phyloP scores from a whole-genome alignment of 2,113 vertebrate genomes.

The Drymodes brunneopygia region DNA sequence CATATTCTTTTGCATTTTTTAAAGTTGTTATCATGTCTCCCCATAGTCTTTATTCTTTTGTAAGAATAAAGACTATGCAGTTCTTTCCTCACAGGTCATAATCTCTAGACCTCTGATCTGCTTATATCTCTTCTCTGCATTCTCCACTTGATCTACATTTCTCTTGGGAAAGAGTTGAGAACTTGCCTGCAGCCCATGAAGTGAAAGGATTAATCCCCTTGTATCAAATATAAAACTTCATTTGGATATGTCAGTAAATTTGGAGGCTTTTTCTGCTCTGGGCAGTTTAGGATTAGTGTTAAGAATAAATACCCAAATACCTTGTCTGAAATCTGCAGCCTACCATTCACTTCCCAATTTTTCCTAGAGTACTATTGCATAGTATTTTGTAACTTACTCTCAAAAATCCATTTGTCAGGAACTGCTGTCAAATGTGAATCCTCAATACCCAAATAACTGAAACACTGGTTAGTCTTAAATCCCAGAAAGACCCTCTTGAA shows the following conservation, averaged over 20 bases:
- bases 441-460: not conserved
- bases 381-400: not conserved
- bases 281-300: not conserved
- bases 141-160: not conserved
- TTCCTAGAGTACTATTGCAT: not conserved
- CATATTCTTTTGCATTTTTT: not conserved
- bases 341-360: not conserved
- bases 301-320: not conserved
- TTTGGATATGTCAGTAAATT: not conserved
- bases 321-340: not conserved
- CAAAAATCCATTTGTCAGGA: not conserved
- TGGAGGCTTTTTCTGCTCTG: not conserved
- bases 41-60: not conserved
- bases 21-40: not conserved
- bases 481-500: not conserved
- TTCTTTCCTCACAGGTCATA: not conserved
- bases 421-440: not conserved
- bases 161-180: not conserved
- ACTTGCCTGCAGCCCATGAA: not conserved
- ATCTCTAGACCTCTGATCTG: not conserved
- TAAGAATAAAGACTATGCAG: not conserved
- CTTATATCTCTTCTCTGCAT: not conserved
- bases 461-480: not conserved
- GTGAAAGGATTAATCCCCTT: not conserved
- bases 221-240: not conserved